Evolutionary conservation across 2,113 vertebrate species (phyloP).

Genomic region (Gracilinanus agilis): DNA sequence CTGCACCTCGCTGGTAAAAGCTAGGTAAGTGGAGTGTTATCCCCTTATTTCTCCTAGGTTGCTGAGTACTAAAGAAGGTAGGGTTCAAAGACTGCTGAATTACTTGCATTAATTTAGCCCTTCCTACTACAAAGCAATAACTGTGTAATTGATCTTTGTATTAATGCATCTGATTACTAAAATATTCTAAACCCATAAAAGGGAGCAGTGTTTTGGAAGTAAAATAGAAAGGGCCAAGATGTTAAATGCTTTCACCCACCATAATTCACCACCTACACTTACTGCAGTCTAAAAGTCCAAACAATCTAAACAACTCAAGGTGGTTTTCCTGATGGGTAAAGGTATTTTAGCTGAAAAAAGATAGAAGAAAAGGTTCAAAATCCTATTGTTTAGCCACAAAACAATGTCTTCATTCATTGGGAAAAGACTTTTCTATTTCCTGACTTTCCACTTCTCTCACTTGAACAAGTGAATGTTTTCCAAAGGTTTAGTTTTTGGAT

Average conservation of each 20-base stretch:
- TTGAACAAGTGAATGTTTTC: conserved; percentile 23
- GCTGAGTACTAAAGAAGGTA: background rate
- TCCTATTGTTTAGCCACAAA: background rate
- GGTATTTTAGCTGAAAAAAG: background rate
- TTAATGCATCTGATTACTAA: background rate
- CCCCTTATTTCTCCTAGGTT: background rate
- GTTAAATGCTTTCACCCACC: background rate
- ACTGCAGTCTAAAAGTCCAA: conserved; percentile 18
- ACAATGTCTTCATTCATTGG: conserved; percentile 9
- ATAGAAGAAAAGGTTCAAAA: background rate
- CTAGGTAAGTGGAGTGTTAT: background rate
- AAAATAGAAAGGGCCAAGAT: conserved; percentile 1
- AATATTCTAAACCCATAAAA: conserved; percentile 12
- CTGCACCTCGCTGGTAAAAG: background rate
- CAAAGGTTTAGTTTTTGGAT: background rate
- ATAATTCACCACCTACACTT: background rate
- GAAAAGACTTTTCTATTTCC: background rate
- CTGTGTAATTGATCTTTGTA: background rate
- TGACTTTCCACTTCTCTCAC: background rate
- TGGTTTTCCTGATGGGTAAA: background rate
- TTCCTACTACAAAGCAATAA: background rate
- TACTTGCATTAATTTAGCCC: background rate
- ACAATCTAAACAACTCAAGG: background rate
- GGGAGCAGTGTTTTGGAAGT: background rate
- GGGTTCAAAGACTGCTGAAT: background rate